Conservation (phyloP, 2,888 invertebrate species). For the Liposcelis brunnea region DNA sequence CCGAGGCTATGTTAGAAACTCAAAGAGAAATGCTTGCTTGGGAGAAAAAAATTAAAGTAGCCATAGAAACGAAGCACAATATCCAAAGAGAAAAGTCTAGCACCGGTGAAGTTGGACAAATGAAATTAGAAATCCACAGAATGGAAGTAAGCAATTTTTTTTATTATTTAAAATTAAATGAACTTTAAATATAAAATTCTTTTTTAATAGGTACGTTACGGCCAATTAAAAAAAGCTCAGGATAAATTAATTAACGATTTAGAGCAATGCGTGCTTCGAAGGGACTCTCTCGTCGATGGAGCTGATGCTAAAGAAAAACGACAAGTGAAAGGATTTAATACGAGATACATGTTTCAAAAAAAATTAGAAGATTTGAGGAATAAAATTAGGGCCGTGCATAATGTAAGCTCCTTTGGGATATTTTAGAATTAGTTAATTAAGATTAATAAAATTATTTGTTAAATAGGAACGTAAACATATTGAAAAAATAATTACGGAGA, state of each 20-base stretch:
- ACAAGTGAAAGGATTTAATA: conserved; percentile 11
- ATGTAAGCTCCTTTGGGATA: conserved; percentile 23
- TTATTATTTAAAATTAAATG: conserved; percentile 5
- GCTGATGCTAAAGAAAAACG: conserved; percentile 37
- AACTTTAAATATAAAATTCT: background rate
- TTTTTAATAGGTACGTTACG: conserved; percentile 25
- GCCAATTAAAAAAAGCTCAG: conserved; percentile 36
- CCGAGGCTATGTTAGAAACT: conserved; percentile 40
- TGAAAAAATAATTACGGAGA: conserved; percentile 21
- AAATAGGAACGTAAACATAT: conserved; percentile 23
- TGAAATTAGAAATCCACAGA: conserved; percentile 66
- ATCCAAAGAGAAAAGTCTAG: conserved; percentile 44
- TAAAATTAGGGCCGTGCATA: conserved; percentile 35
- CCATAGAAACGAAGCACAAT: conserved; percentile 50
- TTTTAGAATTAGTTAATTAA: too few species aligned
- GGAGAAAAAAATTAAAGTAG: conserved; percentile 58
- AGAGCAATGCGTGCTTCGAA: conserved; percentile 42
- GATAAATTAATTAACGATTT: conserved; percentile 43
- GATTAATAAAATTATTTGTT: background rate
- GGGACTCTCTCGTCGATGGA: conserved; percentile 42
- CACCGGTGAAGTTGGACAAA: conserved; percentile 53
- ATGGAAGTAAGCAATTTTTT: conserved; percentile 44
- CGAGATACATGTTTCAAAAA: conserved; percentile 27
- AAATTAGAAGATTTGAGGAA: conserved; percentile 39
- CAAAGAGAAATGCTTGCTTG: conserved; percentile 57